Evolutionary conservation across 2,113 vertebrate genomes (phyloP), one percentile per base, ranked within the genome.

Genomic region (Neolamprologus tretocephalus): DNA sequence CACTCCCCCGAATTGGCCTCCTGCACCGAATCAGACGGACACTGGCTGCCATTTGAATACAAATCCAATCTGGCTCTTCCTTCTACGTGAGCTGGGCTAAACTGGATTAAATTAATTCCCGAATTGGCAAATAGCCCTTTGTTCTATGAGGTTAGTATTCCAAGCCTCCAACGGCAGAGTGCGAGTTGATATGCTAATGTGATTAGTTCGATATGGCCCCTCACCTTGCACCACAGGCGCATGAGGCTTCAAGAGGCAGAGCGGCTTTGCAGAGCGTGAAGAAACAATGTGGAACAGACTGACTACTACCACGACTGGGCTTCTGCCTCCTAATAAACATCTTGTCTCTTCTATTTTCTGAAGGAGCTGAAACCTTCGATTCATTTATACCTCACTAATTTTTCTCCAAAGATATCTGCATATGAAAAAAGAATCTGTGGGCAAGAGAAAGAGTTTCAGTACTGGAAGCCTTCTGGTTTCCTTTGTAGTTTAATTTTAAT

Each of bases 101-200:
- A 91, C 68, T 53, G 86, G 83, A 93, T 90, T 89, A 78, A 75
- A 94, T 93, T 75, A 90, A 90, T 86, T 92, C 86, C 81, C 86
- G 81, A 92, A 94, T 87, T 89, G 91, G 89, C 90, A 92, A 91
- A 87, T 57, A 89, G 90, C 82, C 85, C 71, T 92, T 90, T 92
- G 88, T 93, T 93, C 86, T 86, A 42, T 54, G 63, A 89, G 92
- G 90, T 95, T 93, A 88, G 87, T 89, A 90, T 94, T 95, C 89
- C 58, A 73, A 89, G 40, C 66, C 21, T 84, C 80, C 75, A 16
- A 54, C 78, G 21, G 87, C 66, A 87, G 58, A 82, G 87, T 45
- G 90, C 33, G 51, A 92, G 93, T 28, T 86, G 88, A 85, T 88
- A 89, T 94, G 92, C 82, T 93, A 93, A 95, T 94, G 90, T 68